phyloP scores from a whole-genome alignment of 2,888 invertebrate genomes.

The Nomada ruficornis region DNA sequence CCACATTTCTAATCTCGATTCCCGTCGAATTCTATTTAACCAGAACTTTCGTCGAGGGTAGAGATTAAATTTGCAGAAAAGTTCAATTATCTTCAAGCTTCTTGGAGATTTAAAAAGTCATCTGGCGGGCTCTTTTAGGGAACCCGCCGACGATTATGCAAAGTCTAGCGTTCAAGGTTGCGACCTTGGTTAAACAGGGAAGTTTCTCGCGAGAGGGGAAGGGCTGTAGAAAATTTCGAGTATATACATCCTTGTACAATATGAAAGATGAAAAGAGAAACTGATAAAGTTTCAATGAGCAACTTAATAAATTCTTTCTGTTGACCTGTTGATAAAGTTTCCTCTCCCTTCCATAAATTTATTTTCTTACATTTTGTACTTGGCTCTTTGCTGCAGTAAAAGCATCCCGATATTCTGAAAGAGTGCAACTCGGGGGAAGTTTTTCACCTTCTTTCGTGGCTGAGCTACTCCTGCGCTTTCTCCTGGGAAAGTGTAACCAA shows the following conservation, averaged over 20 bases:
- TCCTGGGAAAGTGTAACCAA: constrained; percentile 30
- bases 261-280: background rate
- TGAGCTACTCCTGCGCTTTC: constrained; percentile 23
- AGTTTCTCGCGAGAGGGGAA: background rate
- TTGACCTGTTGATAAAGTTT: background rate
- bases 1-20: no score
- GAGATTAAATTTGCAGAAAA: constrained; percentile 41
- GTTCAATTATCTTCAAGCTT: constrained; percentile 16
- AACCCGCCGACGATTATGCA: constrained; percentile 22
- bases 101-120: constrained; percentile 13
- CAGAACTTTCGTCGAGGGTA: background rate
- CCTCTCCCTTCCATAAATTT: background rate
- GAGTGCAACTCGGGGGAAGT: constrained; percentile 7
- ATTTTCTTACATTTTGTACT: background rate
- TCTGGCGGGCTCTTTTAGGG: background rate
- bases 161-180: constrained; percentile 10
- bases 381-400: background rate
- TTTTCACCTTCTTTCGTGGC: constrained; percentile 13
- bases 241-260: background rate
- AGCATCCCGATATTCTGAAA: constrained; percentile 8
- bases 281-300: no score
- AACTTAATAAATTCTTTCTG: background rate
- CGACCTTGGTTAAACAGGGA: background rate
- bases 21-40: background rate
- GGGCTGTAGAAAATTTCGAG: background rate